Percentiles rank a stretch among this genome's conserved stretches.
phyloP scores from a whole-genome alignment of 1,140 invertebrate genomes.

The Drosophila rufa region DNA sequence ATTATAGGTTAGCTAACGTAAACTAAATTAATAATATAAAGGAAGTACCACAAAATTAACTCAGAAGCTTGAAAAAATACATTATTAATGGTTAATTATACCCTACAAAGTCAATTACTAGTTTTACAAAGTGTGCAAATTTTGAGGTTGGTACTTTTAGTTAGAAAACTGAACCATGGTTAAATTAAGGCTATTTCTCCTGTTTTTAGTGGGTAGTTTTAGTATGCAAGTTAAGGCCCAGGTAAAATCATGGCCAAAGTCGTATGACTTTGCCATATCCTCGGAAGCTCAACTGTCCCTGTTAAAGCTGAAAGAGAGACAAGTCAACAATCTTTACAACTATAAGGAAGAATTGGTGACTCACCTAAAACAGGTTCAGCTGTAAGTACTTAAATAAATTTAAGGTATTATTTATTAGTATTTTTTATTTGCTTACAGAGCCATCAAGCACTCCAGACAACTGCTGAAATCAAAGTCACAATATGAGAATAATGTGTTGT shows the following conservation, averaged over 20 bases:
- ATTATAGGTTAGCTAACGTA: not conserved
- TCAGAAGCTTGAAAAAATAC: not conserved
- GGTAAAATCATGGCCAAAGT: not conserved
- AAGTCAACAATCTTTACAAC: slow-evolving; percentile 23
- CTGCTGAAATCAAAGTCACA: not conserved
- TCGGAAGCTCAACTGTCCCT: slow-evolving; percentile 10
- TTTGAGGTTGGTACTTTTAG: not conserved
- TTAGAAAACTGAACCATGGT: not conserved
- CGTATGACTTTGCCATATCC: slow-evolving; percentile 23
- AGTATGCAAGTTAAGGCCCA: not conserved
- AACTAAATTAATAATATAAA: not conserved
- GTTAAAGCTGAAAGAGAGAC: not conserved
- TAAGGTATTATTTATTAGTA: too few species aligned
- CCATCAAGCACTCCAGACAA: slow-evolving; percentile 1
- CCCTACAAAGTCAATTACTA: not conserved
- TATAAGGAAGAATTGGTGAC: slow-evolving; percentile 7
- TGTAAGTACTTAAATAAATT: not conserved
- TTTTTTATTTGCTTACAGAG: not conserved
- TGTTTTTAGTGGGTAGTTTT: not conserved
- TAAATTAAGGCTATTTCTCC: not conserved
- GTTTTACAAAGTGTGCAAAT: not conserved
- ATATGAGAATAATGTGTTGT: not conserved
- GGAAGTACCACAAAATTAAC: too few species aligned
- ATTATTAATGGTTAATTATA: not conserved
- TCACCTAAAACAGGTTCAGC: not conserved